Evolutionary conservation across 2,888 invertebrate genomes (phyloP).

Genomic region (Hydroisotoma schaefferi): DNA sequence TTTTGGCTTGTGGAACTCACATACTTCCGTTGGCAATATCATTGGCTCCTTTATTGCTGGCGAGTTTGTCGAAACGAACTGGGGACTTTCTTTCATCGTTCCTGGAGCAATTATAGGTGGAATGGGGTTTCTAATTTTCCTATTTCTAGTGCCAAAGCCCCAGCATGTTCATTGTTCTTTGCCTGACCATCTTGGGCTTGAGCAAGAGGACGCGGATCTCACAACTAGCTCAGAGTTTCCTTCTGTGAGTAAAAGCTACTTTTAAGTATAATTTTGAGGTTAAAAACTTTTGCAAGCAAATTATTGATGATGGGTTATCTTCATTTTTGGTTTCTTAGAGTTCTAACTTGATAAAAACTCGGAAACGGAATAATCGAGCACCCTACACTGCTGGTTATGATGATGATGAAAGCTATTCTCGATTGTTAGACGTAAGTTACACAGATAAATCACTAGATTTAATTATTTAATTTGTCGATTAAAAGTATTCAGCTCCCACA

Average conservation of each 20-base stretch:
- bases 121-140: slow-evolving; percentile 69
- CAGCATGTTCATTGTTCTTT: slow-evolving; percentile 64
- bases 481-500: not conserved
- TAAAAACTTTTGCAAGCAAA: not conserved
- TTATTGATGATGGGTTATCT: not conserved
- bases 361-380: not conserved
- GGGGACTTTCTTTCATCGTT: slow-evolving; percentile 82
- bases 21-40: slow-evolving; percentile 93
- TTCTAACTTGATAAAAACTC: not conserved
- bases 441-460: not conserved
- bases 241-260: not conserved
- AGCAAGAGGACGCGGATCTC: not conserved
- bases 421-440: slow-evolving; percentile 3
- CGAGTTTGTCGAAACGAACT: slow-evolving; percentile 75
- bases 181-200: slow-evolving; percentile 50
- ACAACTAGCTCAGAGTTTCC: slow-evolving; percentile 6
- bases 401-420: slow-evolving; percentile 2
- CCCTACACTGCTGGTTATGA: slow-evolving; percentile 3
- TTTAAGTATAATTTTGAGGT: no score
- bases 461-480: not conserved
- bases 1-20: slow-evolving; percentile 96
- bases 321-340: slow-evolving; percentile 5
- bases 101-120: slow-evolving; percentile 78
- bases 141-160: slow-evolving; percentile 82
- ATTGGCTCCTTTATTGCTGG: slow-evolving; percentile 87